phyloP scores from a whole-genome alignment of 2,797 vertebrate genomes.

The Varecia variegata region DNA sequence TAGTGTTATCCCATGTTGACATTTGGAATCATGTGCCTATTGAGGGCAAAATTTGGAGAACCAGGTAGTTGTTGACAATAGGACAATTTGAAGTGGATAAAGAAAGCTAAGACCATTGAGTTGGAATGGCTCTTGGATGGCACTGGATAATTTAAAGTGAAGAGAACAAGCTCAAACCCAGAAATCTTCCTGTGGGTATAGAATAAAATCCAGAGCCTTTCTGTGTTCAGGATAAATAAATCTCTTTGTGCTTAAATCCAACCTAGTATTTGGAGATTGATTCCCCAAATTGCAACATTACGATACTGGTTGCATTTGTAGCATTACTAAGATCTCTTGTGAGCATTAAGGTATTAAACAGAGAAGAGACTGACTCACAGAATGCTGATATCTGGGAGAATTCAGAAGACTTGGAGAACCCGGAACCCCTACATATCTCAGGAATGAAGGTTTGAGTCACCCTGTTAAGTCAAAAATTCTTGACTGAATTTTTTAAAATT shows the following conservation, averaged over 20 bases:
- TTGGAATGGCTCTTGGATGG: neutral
- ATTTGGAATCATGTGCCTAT: neutral
- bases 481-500: neutral
- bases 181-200: neutral
- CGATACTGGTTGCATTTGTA: neutral
- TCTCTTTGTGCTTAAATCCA: neutral
- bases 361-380: neutral
- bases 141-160: neutral
- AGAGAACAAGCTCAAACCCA: neutral
- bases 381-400: neutral
- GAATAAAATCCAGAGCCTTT: neutral
- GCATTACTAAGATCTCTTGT: neutral
- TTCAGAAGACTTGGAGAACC: neutral
- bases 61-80: neutral
- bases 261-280: neutral
- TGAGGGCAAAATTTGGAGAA: neutral
- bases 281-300: neutral
- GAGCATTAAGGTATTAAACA: neutral
- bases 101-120: neutral
- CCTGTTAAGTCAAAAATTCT: neutral
- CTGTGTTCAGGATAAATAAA: neutral
- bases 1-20: neutral
- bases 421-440: neutral
- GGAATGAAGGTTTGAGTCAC: conserved; percentile 4
- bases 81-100: neutral